phyloP scores from a whole-genome alignment of 2,113 vertebrate genomes.

The Nycticorax nycticorax region DNA sequence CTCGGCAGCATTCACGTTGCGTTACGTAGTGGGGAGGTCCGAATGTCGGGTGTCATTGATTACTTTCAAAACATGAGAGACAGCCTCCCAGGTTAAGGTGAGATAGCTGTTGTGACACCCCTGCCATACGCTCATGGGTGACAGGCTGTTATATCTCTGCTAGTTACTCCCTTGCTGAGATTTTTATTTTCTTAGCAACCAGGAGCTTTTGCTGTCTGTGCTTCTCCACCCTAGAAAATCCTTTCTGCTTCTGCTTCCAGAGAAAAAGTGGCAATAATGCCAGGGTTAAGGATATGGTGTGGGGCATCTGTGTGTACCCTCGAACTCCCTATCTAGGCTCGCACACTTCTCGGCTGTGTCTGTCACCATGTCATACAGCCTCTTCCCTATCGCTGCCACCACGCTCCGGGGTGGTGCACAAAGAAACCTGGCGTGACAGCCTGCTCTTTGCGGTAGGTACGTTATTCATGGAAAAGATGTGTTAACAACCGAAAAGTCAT shows the following conservation, averaged over 20 bases:
- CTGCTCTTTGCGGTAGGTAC: background rate
- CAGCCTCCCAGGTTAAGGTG: background rate
- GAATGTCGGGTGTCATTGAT: rapidly evolving
- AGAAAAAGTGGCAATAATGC: background rate
- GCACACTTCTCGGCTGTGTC: background rate
- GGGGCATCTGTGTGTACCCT: background rate
- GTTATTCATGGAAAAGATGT: background rate
- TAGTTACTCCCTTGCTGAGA: background rate
- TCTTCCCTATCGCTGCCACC: background rate
- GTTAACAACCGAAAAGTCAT: background rate
- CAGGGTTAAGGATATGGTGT: background rate
- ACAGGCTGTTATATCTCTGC: background rate
- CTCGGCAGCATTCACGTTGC: rapidly evolving
- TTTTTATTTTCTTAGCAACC: background rate
- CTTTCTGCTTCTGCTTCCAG: background rate
- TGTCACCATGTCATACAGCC: background rate
- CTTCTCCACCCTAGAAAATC: background rate
- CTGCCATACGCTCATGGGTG: background rate
- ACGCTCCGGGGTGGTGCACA: rapidly evolving
- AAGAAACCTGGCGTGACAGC: background rate
- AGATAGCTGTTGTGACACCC: background rate
- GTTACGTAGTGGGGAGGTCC: background rate
- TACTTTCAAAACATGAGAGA: background rate
- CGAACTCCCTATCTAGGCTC: background rate
- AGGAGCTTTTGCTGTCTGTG: background rate